A percentile compares a stretch with the other conserved stretches of the same genome.
Conservation (phyloP, 2,888 invertebrate genomes). For the Mellilla xanthometata region DNA sequence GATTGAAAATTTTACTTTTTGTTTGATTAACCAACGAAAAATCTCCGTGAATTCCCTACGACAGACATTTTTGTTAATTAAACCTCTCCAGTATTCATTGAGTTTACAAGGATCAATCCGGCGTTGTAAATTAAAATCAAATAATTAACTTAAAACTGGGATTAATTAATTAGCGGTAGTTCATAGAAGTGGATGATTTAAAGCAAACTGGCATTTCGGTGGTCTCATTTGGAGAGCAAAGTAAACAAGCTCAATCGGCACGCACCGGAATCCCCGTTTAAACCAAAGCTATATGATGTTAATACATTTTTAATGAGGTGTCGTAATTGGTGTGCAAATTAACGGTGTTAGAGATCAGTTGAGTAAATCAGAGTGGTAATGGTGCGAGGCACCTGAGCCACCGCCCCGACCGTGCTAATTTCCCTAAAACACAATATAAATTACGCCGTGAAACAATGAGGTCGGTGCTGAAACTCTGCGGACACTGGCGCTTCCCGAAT, state of each 20-base stretch:
- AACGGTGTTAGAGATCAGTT: constrained; percentile 52
- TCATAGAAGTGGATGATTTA: constrained; percentile 34
- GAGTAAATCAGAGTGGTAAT: constrained; percentile 67
- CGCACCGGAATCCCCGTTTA: constrained; percentile 10
- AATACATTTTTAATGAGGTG: constrained; percentile 64
- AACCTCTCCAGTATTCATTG: constrained; percentile 16
- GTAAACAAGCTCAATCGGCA: constrained; percentile 31
- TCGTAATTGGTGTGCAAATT: constrained; percentile 65
- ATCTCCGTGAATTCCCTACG: constrained; percentile 1
- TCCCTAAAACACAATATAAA: constrained; percentile 70
- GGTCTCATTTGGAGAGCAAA: constrained; percentile 28
- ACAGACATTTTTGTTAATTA: constrained; percentile 9
- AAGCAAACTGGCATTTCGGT: constrained; percentile 29
- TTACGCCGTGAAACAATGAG: constrained; percentile 71
- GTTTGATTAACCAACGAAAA: constrained; percentile 16
- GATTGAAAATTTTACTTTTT: constrained; percentile 12
- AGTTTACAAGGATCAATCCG: constrained; percentile 18
- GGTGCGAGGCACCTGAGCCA: constrained; percentile 62
- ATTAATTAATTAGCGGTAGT: constrained; percentile 42
- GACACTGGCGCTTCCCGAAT: constrained; percentile 46
- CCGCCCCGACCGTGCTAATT: constrained; percentile 59
- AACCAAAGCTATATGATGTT: constrained; percentile 31
- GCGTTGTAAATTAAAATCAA: constrained; percentile 36
- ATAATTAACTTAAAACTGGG: constrained; percentile 33
- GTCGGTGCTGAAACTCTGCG: constrained; percentile 40